Conservation (phyloP, 1,140 invertebrate species). For the Lerema accius region DNA sequence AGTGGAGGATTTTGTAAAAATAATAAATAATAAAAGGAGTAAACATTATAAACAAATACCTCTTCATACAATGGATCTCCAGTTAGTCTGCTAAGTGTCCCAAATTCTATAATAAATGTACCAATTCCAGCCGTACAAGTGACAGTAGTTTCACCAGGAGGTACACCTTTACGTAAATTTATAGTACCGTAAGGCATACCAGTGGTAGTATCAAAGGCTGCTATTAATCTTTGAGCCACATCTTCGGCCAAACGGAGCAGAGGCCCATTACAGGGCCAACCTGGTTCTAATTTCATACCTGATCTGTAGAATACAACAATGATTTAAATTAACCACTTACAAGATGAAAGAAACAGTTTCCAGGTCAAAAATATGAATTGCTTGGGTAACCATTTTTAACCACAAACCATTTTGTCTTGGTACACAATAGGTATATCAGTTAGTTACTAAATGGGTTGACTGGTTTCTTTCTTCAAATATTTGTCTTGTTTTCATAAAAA, state of each 20-base stretch:
- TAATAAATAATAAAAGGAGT: neutral
- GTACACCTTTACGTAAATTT: constrained; percentile 96
- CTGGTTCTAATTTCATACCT: constrained; percentile 92
- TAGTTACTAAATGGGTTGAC: too few species aligned
- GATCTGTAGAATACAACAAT: too few species aligned
- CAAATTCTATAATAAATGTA: constrained; percentile 99
- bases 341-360: too few species aligned
- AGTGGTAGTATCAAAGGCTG: constrained; percentile 94
- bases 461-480: too few species aligned
- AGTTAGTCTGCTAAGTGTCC: constrained; percentile 95
- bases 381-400: too few species aligned
- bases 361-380: too few species aligned
- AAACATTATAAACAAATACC: constrained; percentile 61
- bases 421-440: too few species aligned
- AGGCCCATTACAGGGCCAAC: constrained; percentile 99
- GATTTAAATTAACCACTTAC: too few species aligned
- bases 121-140: constrained; percentile 99
- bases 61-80: constrained; percentile 98
- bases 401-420: too few species aligned
- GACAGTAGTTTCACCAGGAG: constrained; percentile 96
- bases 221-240: constrained; percentile 94
- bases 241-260: constrained; percentile 96
- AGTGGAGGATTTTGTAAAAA: constrained; percentile 25
- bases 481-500: too few species aligned
- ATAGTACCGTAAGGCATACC: constrained; percentile 99